phyloP scores from a whole-genome alignment of 2,113 vertebrate genomes.

The Trichomycterus rosablanca region DNA sequence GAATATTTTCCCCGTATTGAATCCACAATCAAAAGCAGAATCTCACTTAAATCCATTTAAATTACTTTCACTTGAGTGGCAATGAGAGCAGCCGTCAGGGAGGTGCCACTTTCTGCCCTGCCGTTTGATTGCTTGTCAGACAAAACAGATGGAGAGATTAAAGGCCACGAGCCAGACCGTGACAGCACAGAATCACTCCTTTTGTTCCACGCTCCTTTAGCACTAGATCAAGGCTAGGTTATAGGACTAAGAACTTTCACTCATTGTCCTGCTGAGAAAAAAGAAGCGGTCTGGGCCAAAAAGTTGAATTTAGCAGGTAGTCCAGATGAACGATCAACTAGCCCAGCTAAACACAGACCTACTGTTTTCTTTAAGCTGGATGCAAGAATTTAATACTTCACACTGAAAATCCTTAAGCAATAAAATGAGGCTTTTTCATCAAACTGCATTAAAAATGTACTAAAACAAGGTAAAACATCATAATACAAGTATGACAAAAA shows the following conservation, averaged over 20 bases:
- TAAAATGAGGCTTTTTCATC: no score
- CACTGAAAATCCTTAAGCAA: no score
- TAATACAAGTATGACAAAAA: no score
- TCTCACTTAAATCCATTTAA: constrained; percentile 61
- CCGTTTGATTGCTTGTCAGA: constrained; percentile 52
- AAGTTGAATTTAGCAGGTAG: no score
- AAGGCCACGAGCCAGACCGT: constrained; percentile 53
- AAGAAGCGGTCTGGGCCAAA: no score
- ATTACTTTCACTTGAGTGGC: constrained; percentile 66
- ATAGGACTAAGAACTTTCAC: constrained; percentile 17
- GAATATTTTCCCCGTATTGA: constrained; percentile 32
- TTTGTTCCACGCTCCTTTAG: constrained; percentile 36
- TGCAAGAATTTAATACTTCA: no score
- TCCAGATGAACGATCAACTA: no score
- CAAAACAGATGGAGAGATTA: constrained; percentile 32
- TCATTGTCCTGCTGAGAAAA: no score
- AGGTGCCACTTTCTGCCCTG: constrained; percentile 62
- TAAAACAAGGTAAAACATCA: no score
- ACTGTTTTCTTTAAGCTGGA: no score
- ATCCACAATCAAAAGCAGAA: constrained; percentile 44
- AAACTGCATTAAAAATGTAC: no score
- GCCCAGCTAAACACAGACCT: no score
- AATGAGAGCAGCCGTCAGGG: constrained; percentile 53
- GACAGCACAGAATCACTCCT: constrained; percentile 53
- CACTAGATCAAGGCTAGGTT: constrained; percentile 28